A percentile compares a stretch with the other conserved stretches of the same genome.
Evolutionary conservation across 2,113 vertebrate genomes (phyloP).

Genomic region (Sigmodon hispidus): DNA sequence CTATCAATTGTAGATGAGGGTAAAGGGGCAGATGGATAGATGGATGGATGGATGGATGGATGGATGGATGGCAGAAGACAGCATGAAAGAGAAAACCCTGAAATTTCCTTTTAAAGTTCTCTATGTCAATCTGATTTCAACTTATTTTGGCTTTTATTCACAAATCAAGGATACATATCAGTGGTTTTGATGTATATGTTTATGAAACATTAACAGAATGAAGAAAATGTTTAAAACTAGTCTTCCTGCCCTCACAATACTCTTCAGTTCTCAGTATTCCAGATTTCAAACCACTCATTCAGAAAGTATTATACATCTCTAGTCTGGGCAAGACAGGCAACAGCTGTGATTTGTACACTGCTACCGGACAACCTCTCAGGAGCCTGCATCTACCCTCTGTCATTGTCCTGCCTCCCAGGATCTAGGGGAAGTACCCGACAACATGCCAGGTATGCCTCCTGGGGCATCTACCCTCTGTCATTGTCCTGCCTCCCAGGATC

Average conservation of each 20-base stretch:
- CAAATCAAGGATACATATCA: not conserved
- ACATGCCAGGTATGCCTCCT: not conserved
- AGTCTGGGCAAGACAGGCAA: not conserved
- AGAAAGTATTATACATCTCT: not conserved
- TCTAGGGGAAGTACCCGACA: not conserved
- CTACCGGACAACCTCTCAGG: not conserved
- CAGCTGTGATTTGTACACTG: not conserved
- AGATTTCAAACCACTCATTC: conserved; percentile 52
- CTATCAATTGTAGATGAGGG: not conserved
- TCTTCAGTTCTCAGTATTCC: conserved; percentile 1
- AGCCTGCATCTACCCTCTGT: not conserved
- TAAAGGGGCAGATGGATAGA: not conserved
- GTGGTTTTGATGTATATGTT: not conserved
- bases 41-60: not conserved
- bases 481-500: not conserved
- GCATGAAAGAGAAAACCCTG: not conserved
- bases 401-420: not conserved
- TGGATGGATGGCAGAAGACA: not conserved
- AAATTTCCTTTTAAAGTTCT: conserved; percentile 17
- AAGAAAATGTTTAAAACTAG: not conserved
- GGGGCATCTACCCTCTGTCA: not conserved
- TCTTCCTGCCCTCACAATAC: conserved; percentile 27
- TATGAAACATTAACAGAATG: conserved; percentile 44
- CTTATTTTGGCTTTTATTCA: conserved; percentile 41
- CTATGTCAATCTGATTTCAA: not conserved